Percentiles rank a stretch among this genome's conserved stretches.
These are phyloP conservation scores for Flexamia atlantica DNA, from an alignment of 2,888 invertebrate species.

Conservation along the genomic window DNA sequence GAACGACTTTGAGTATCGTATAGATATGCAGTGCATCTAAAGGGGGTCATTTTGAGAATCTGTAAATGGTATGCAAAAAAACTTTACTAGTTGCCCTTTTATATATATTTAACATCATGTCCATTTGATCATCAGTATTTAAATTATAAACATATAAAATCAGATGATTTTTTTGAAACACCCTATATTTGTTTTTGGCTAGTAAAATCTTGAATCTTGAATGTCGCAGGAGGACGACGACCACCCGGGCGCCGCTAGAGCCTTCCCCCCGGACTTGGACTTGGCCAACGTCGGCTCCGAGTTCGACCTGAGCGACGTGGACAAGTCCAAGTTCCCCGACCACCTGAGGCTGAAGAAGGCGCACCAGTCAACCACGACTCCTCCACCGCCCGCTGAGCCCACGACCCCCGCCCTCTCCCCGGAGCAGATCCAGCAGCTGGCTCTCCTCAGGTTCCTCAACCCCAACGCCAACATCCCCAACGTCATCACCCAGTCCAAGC, in stretches of 20 bases:
- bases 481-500: slow-evolving; percentile 88
- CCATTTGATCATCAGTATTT: too few relatives aligned
- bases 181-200: too few relatives aligned
- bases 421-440: slow-evolving; percentile 85
- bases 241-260: slow-evolving; percentile 73
- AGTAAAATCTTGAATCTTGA: too few relatives aligned
- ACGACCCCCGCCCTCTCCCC: slow-evolving; percentile 79
- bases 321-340: slow-evolving; percentile 79
- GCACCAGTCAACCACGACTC: slow-evolving; percentile 69
- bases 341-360: slow-evolving; percentile 77
- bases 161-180: too few relatives aligned
- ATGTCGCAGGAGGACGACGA: too few relatives aligned
- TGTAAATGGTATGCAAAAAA: too few relatives aligned
- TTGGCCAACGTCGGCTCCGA: slow-evolving; percentile 85
- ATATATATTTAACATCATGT: too few relatives aligned
- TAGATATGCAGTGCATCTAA: too few relatives aligned
- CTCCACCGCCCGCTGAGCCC: slow-evolving; percentile 73
- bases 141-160: too few relatives aligned
- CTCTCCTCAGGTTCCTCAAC: slow-evolving; percentile 84
- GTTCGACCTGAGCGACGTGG: slow-evolving; percentile 83
- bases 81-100: too few relatives aligned
- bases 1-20: too few relatives aligned
- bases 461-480: slow-evolving; percentile 82
- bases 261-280: slow-evolving; percentile 83
- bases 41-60: too few relatives aligned